These are phyloP conservation scores for Palaemon carinicauda DNA, from an alignment of 1,140 invertebrate species.

Conservation along the genomic window DNA sequence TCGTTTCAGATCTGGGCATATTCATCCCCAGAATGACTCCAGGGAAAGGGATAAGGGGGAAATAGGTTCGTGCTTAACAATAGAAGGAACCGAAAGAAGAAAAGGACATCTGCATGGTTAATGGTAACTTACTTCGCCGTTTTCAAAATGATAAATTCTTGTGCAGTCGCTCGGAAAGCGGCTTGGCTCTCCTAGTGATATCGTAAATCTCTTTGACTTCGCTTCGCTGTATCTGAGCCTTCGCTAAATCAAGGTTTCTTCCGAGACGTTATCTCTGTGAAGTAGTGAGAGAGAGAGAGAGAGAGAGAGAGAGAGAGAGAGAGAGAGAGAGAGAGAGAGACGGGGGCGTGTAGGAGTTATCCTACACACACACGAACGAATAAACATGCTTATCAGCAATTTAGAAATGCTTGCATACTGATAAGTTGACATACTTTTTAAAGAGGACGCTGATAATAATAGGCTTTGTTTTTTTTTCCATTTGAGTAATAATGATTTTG, in stretches of 20 bases:
- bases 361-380: no score
- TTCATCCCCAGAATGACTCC: not conserved
- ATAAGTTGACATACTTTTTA: not conserved
- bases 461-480: not conserved
- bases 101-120: no score
- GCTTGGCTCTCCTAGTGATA: constrained; percentile 18
- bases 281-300: not conserved
- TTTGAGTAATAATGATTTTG: no score
- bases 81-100: not conserved
- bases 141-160: not conserved
- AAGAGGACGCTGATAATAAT: not conserved
- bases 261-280: constrained; percentile 20
- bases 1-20: not conserved
- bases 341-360: not conserved
- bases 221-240: constrained; percentile 40
- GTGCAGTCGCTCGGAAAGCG: not conserved
- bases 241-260: constrained; percentile 53
- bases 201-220: constrained; percentile 51
- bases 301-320: not conserved
- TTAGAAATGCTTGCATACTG: not conserved
- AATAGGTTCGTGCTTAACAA: not conserved
- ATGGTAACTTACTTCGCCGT: no score
- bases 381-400: not conserved
- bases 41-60: not conserved
- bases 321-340: not conserved